A percentile compares a stretch with the other conserved stretches of the same genome.
Conservation (phyloP, 2,797 vertebrate species). For the Carduelis carduelis region DNA sequence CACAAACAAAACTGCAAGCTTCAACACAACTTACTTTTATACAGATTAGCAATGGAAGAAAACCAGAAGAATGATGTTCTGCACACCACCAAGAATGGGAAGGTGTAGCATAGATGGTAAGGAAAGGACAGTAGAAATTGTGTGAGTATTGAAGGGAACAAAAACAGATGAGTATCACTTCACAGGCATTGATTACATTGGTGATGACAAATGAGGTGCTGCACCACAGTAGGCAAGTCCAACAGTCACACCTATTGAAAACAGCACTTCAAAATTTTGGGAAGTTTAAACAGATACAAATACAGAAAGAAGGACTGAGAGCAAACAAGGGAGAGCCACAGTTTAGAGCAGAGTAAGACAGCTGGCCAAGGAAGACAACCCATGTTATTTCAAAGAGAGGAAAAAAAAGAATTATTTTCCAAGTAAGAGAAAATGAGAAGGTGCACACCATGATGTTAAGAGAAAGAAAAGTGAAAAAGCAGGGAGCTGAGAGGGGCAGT, state of each 20-base stretch:
- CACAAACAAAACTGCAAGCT: background rate
- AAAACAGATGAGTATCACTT: background rate
- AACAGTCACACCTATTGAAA: constrained; percentile 22
- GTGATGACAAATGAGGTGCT: background rate
- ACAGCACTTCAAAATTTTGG: background rate
- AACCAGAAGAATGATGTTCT: background rate
- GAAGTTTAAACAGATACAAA: constrained; percentile 21
- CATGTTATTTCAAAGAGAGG: background rate
- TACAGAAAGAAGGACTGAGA: background rate
- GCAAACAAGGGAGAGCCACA: background rate
- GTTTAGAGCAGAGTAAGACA: background rate
- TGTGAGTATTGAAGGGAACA: background rate
- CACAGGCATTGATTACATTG: background rate
- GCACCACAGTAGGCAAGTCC: background rate
- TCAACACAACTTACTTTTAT: background rate
- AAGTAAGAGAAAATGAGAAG: background rate
- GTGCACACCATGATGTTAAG: background rate
- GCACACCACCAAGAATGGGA: background rate
- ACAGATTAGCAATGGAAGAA: background rate
- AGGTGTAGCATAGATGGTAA: background rate
- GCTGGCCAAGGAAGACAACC: constrained; percentile 14
- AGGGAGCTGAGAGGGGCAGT: background rate
- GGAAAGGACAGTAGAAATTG: background rate
- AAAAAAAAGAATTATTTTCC: background rate
- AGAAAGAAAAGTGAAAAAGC: background rate